These are phyloP conservation scores for Polypterus senegalus DNA, from an alignment of 2,113 vertebrate species.

Conservation along the genomic window DNA sequence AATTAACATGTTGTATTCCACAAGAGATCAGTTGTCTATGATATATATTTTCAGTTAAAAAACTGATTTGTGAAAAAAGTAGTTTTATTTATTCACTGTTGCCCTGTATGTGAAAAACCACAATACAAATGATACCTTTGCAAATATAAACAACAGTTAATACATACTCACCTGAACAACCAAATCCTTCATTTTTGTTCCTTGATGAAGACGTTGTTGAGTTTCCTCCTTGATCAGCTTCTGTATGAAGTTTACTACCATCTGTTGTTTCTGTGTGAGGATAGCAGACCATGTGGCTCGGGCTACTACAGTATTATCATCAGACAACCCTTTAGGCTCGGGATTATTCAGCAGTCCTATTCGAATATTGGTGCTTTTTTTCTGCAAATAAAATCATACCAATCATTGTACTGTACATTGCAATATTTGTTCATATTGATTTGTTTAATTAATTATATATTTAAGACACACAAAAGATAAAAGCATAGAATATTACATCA, in stretches of 20 bases:
- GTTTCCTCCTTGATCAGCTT: conserved; percentile 71
- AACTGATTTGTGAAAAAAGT: too few species aligned
- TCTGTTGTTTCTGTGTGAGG: conserved; percentile 69
- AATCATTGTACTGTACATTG: too few species aligned
- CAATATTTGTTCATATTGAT: too few species aligned
- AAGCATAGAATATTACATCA: too few species aligned
- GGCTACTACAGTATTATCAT: conserved; percentile 72
- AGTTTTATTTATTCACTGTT: too few species aligned
- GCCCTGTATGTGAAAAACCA: too few species aligned
- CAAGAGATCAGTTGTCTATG: too few species aligned
- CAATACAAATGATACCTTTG: too few species aligned
- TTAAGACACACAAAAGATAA: too few species aligned
- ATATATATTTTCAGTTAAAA: too few species aligned
- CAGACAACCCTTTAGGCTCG: conserved; percentile 54
- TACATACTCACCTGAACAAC: conserved; percentile 55
- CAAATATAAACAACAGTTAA: background rate
- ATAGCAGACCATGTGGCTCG: conserved; percentile 76
- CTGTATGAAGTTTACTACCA: conserved; percentile 58
- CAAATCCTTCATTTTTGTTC: conserved; percentile 69
- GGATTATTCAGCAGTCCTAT: conserved; percentile 83
- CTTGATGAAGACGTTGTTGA: conserved; percentile 57
- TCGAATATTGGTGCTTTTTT: conserved; percentile 60
- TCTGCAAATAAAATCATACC: conserved; percentile 41
- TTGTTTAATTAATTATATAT: too few species aligned
- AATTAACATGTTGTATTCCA: too few species aligned